Percentiles rank a stretch among this genome's conserved stretches.
These are phyloP conservation scores for Exaiptasia diaphana DNA, from an alignment of 64 coral and sea anemone genomes.

Conservation along the genomic window DNA sequence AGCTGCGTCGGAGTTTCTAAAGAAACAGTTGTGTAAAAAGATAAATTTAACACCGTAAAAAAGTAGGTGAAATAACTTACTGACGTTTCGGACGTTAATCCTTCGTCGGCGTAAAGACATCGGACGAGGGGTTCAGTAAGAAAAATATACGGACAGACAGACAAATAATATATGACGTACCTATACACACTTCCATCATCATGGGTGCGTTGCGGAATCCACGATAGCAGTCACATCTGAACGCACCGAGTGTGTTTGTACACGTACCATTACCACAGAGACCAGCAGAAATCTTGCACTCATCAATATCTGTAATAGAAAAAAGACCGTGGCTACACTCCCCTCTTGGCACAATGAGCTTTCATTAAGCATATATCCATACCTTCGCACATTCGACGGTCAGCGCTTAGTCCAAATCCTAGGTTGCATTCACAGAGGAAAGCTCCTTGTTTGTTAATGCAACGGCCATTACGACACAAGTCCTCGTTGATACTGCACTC, in stretches of 20 bases:
- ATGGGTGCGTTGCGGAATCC: slow-evolving; percentile 95
- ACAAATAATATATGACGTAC: too few relatives aligned
- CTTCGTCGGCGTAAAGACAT: too few relatives aligned
- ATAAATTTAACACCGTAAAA: too few relatives aligned
- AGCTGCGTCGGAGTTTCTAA: too few relatives aligned
- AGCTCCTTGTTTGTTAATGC: slow-evolving; percentile 73
- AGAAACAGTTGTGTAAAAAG: too few relatives aligned
- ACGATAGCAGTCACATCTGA: slow-evolving; percentile 75
- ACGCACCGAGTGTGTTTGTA: slow-evolving; percentile 77
- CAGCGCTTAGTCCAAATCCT: slow-evolving; percentile 58
- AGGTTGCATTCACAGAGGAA: slow-evolving; percentile 75
- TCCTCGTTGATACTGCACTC: slow-evolving; percentile 68
- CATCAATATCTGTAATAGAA: slow-evolving; percentile 76
- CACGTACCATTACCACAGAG: slow-evolving; percentile 97
- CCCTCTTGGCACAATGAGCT: not conserved
- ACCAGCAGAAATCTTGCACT: slow-evolving; percentile 75
- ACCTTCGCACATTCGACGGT: slow-evolving; percentile 72
- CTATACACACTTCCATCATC: slow-evolving; percentile 99
- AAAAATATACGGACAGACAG: too few relatives aligned
- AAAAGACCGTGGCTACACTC: not conserved
- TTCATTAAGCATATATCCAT: not conserved
- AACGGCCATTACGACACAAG: slow-evolving; percentile 67
- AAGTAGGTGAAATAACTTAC: too few relatives aligned
- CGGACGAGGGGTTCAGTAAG: too few relatives aligned
- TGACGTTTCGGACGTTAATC: too few relatives aligned